A percentile compares a stretch with the other conserved stretches of the same genome.
These are phyloP conservation scores for Phallusia fumigata DNA, from an alignment of 23 tunicate genomes.

Conservation along the genomic window DNA sequence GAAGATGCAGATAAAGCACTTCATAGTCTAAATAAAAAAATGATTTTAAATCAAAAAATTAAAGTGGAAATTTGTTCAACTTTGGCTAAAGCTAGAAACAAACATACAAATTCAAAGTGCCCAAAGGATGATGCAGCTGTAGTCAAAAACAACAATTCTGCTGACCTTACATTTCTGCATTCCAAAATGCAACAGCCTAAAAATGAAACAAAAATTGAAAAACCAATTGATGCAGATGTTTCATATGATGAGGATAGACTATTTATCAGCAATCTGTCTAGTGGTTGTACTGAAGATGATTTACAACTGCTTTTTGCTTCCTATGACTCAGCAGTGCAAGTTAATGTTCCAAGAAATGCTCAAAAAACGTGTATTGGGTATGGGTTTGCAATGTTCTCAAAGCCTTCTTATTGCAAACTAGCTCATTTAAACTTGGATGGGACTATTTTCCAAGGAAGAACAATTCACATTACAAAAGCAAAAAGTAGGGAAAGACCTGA, in stretches of 20 bases:
- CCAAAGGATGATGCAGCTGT: background rate
- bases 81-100: background rate
- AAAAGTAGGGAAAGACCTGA: slow-evolving; percentile 27
- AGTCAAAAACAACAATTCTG: background rate
- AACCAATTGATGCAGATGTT: slow-evolving; percentile 2
- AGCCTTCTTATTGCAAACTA: slow-evolving; percentile 72
- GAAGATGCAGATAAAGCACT: slow-evolving; percentile 76
- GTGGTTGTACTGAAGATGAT: slow-evolving; percentile 78
- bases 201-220: slow-evolving; percentile 9
- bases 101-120: background rate
- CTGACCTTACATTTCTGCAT: slow-evolving; percentile 51
- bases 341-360: slow-evolving; percentile 57
- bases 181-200: slow-evolving; percentile 27
- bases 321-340: slow-evolving; percentile 66
- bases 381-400: slow-evolving; percentile 73
- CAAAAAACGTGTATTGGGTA: slow-evolving; percentile 63
- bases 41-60: slow-evolving; percentile 71
- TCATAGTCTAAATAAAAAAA: slow-evolving; percentile 39
- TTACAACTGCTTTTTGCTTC: slow-evolving; percentile 44
- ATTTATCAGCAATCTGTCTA: slow-evolving; percentile 78
- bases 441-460: slow-evolving; percentile 83
- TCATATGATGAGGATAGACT: slow-evolving; percentile 27
- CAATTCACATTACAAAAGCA: slow-evolving; percentile 81
- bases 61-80: slow-evolving; percentile 44
- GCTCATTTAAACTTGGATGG: slow-evolving; percentile 82